These are phyloP conservation scores for Sardina pilchardus DNA, from an alignment of 2,113 vertebrate genomes.

Conservation along the genomic window DNA sequence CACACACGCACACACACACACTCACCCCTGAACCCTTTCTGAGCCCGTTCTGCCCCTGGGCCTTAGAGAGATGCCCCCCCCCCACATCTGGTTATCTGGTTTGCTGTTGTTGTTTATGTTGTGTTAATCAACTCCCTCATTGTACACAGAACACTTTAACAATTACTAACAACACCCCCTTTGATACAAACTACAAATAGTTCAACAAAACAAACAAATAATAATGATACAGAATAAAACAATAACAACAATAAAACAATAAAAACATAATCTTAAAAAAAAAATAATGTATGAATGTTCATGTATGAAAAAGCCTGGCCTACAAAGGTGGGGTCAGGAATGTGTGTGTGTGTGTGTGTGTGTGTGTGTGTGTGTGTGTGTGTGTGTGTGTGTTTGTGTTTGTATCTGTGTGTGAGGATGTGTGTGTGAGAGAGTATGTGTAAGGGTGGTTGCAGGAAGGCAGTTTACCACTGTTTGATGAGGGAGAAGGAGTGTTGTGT, in stretches of 20 bases:
- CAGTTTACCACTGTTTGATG: background rate
- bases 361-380: constrained; percentile 28
- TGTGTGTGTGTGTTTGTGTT: background rate
- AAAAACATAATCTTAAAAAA: constrained; percentile 38
- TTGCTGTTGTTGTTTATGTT: constrained; percentile 17
- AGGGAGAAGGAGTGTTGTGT: constrained; percentile 20
- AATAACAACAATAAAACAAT: constrained; percentile 41
- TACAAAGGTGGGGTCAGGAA: background rate
- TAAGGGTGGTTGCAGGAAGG: background rate
- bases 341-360: constrained; percentile 20
- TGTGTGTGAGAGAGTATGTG: constrained; percentile 1
- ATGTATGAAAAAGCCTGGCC: constrained; percentile 14
- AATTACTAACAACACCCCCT: constrained; percentile 28
- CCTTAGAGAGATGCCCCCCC: no score
- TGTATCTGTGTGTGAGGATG: constrained; percentile 32
- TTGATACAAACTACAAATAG: constrained; percentile 40
- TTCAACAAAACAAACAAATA: constrained; percentile 26
- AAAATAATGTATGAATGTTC: background rate
- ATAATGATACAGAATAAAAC: background rate
- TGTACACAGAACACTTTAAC: constrained; percentile 43
- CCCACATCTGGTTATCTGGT: constrained; percentile 36
- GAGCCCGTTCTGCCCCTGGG: no score
- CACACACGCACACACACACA: no score
- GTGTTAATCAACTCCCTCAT: constrained; percentile 38
- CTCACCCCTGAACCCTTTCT: no score